A percentile compares a stretch with the other conserved stretches of the same genome.
These are phyloP conservation scores for Nothura maculosa DNA, from an alignment of 2,797 vertebrate species.

Conservation along the genomic window DNA sequence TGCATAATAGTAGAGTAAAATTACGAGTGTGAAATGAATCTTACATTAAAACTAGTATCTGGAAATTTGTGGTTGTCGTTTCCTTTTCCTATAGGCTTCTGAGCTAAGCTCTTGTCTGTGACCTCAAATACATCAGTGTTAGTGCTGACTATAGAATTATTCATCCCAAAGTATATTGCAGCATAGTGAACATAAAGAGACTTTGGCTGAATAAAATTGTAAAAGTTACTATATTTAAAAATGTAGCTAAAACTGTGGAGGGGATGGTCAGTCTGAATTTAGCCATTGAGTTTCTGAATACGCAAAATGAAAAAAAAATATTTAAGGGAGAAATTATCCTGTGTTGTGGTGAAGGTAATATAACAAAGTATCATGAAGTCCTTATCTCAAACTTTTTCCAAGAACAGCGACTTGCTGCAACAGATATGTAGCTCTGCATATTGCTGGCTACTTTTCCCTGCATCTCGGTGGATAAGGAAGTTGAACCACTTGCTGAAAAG, in stretches of 20 bases:
- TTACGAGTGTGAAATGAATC: not conserved
- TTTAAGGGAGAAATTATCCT: not conserved
- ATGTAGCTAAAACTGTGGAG: not conserved
- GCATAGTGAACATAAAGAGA: not conserved
- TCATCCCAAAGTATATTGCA: not conserved
- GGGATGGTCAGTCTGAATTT: not conserved
- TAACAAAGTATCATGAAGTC: not conserved
- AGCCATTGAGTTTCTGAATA: not conserved
- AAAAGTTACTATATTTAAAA: not conserved
- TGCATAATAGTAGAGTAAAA: not conserved
- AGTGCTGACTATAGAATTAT: not conserved
- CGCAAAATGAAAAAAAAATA: not conserved
- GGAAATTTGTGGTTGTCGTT: not conserved
- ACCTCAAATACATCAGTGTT: not conserved
- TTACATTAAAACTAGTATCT: not conserved
- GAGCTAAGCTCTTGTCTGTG: not conserved
- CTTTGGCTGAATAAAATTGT: not conserved
- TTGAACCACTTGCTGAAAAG: too few relatives aligned
- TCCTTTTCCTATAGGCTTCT: not conserved
- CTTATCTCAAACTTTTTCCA: not conserved
- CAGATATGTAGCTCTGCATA: not conserved
- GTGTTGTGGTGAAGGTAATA: not conserved
- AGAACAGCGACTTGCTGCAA: not conserved
- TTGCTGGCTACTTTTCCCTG: not conserved
- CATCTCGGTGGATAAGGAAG: not conserved